Evolutionary conservation across 2,797 vertebrate genomes (phyloP), one percentile per base, ranked within the genome.

Genomic region (Champsocephalus gunnari): DNA sequence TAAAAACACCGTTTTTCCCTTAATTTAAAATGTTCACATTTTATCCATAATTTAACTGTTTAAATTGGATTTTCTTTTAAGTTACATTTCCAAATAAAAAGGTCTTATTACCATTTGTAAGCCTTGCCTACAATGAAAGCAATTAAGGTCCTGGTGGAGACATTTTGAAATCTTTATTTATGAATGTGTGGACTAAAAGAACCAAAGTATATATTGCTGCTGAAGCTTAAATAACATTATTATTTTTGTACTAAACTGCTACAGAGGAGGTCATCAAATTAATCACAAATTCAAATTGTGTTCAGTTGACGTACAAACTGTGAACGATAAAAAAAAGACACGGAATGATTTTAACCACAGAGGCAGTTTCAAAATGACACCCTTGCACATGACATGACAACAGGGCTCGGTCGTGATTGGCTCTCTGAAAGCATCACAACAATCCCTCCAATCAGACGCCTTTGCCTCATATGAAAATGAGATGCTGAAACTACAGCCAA

Each of bases 341-440:
- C 13, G 1, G 14, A 6, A 45, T 32, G 17, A 5, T 2, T 67
- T 67, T 56, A 32, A 68, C 69, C 50, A 51, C 56, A 66, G 2
- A 17, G 12, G 43, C 17, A 14, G 16, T 66, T 75, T 75, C 71
- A 58, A 45, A 64, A 74, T 72, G 60, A 63, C 60, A 77, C 59
- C 58, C 64, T 41, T 48, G 19, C 69, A 61, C 38, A 64, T 81
- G 48, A 72, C 66, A 1, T 78, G 43, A 73, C 54, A 0, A 16
- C 54, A 17, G 49, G 12, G 57, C 63, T 64, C 0, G 9, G 12
- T 28, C 21, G 34, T 56, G 73, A 84, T 59, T 86, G 64, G 85
- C 63, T 79, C 53, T 28, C 43, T 3, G 14, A 38, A 56, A 45
- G 51, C 56, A 51, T 68, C 61, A 66, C 58, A 71, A 12, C 34